These are phyloP conservation scores for Mesoligia furuncula DNA, from an alignment of 2,888 invertebrate genomes.

Conservation along the genomic window DNA sequence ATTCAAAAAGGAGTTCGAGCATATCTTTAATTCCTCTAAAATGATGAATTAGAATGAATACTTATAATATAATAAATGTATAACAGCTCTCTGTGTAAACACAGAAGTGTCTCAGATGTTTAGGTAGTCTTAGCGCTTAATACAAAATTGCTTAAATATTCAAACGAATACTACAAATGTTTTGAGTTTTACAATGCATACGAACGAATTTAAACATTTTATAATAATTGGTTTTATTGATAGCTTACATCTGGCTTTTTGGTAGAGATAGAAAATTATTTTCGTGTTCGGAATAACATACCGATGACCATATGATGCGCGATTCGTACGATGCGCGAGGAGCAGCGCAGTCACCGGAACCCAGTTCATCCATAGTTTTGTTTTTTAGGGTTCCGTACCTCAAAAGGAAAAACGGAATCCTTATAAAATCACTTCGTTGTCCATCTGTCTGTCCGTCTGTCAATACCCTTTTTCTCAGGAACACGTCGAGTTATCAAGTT, in stretches of 20 bases:
- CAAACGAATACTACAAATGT: background rate
- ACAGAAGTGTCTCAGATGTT: background rate
- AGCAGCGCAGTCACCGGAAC: constrained; percentile 85
- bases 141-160: background rate
- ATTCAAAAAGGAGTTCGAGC: background rate
- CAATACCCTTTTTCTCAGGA: too few relatives aligned
- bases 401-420: too few relatives aligned
- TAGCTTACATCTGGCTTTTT: too few relatives aligned
- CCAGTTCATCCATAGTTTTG: constrained; percentile 91
- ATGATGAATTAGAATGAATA: background rate
- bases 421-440: too few relatives aligned
- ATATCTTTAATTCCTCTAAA: background rate
- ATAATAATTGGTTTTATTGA: too few relatives aligned
- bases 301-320: too few relatives aligned
- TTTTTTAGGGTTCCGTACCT: background rate
- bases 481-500: too few relatives aligned
- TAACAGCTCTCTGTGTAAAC: background rate
- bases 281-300: too few relatives aligned
- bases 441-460: too few relatives aligned
- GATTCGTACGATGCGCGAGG: constrained; percentile 94
- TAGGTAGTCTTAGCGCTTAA: background rate
- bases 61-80: background rate
- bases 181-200: background rate
- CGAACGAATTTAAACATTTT: too few relatives aligned
- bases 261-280: too few relatives aligned